Conservation (phyloP, 2,797 vertebrate species). For the Thunnus albacares region DNA sequence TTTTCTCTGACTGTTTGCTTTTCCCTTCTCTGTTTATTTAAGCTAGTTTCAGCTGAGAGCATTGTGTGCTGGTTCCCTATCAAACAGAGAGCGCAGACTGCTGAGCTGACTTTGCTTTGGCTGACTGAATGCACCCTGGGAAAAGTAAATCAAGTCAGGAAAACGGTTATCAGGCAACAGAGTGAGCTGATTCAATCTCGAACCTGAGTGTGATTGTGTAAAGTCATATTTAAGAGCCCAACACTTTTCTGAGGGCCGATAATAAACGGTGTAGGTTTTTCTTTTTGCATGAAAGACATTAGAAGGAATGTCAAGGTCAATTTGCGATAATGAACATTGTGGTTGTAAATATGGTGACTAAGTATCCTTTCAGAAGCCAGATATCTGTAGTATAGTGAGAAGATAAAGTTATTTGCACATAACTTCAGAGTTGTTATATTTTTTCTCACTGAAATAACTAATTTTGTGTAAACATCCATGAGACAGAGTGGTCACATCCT, state of each 20-base stretch:
- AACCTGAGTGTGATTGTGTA: constrained; percentile 13
- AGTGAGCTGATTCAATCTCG: constrained; percentile 43
- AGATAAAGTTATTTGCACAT: constrained; percentile 13
- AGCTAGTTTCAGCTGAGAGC: constrained; percentile 65
- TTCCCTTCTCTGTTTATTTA: constrained; percentile 65
- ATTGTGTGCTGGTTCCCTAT: constrained; percentile 50
- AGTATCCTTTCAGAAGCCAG: not conserved
- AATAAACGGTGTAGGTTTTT: constrained; percentile 19
- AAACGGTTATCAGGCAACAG: constrained; percentile 33
- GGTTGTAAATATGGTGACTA: not conserved
- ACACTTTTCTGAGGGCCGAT: not conserved
- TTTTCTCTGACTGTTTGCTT: constrained; percentile 67
- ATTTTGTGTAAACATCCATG: constrained; percentile 11
- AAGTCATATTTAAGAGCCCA: not conserved
- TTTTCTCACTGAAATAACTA: constrained; percentile 14
- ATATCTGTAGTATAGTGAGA: not conserved
- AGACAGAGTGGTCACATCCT: not conserved
- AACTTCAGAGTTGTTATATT: not conserved
- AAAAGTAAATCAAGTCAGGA: constrained; percentile 55
- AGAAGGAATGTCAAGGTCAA: not conserved
- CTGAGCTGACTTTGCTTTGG: constrained; percentile 44
- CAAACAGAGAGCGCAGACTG: constrained; percentile 38
- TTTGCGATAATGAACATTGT: not conserved
- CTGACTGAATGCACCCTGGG: constrained; percentile 33
- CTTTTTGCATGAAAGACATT: not conserved